Evolutionary conservation across 1,140 invertebrate species (phyloP).

Genomic region (Euwallacea fornicatus): DNA sequence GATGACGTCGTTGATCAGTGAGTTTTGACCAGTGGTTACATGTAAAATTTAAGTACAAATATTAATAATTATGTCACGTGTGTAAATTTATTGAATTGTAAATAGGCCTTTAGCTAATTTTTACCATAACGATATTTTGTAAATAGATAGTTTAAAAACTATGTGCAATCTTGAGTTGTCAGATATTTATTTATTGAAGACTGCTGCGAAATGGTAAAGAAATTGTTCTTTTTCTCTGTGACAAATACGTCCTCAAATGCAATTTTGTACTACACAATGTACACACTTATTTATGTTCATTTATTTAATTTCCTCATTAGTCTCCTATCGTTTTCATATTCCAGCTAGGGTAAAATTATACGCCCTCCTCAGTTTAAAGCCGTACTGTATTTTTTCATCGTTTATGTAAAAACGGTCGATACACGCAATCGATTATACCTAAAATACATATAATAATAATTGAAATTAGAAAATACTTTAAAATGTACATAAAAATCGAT

Average conservation of each 20-base stretch:
- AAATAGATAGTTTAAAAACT: conserved; percentile 43
- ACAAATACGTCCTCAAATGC: too few relatives aligned
- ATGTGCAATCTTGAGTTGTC: conserved; percentile 49
- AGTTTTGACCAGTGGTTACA: conserved; percentile 35
- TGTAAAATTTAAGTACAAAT: conserved; percentile 52
- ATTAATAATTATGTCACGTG: conserved; percentile 41
- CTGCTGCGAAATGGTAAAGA: neutral
- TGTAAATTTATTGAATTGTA: conserved; percentile 43
- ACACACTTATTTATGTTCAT: neutral
- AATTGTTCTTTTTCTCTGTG: too few relatives aligned
- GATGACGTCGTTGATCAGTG: conserved; percentile 8
- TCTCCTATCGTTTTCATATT: too few relatives aligned
- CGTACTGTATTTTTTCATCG: conserved; percentile 7
- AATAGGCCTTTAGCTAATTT: conserved; percentile 42
- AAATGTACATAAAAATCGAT: conserved; percentile 48
- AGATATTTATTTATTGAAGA: conserved; percentile 28
- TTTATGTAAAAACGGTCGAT: neutral
- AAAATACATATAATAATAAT: conserved; percentile 33
- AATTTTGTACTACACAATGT: too few relatives aligned
- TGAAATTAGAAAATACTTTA: conserved; percentile 36
- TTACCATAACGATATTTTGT: conserved; percentile 42
- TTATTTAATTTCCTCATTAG: too few relatives aligned
- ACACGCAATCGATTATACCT: conserved; percentile 17
- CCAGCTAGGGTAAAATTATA: neutral
- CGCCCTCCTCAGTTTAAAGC: neutral